Percentiles rank a stretch among this genome's conserved stretches.
Evolutionary conservation across 2,113 vertebrate species (phyloP).

Genomic region (Cairina moschata): DNA sequence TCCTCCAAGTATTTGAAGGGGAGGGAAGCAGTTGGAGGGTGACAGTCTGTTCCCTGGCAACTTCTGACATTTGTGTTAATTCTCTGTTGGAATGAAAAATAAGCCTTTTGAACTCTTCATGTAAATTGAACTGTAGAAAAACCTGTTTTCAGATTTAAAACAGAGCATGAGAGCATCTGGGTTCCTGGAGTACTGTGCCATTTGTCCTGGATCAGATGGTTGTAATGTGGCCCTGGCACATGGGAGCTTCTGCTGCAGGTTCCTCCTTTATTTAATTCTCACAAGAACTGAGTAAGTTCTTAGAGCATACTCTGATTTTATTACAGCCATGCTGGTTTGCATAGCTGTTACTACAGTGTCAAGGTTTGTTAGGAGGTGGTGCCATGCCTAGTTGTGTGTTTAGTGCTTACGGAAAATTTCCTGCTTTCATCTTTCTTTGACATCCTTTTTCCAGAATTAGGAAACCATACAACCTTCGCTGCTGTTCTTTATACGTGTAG

Average conservation of each 20-base stretch:
- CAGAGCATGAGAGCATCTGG: slow-evolving; percentile 28
- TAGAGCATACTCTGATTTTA: not conserved
- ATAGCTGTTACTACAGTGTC: not conserved
- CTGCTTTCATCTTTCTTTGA: not conserved
- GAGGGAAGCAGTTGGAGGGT: slow-evolving; percentile 65
- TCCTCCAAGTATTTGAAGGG: slow-evolving; percentile 51
- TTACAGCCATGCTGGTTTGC: not conserved
- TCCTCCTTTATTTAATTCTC: not conserved
- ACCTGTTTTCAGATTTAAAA: slow-evolving; percentile 49
- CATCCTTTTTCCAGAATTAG: not conserved
- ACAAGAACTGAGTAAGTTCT: not conserved
- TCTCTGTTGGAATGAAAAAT: slow-evolving; percentile 65
- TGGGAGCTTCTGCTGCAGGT: not conserved
- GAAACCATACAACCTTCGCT: not conserved
- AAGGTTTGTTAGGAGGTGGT: not conserved
- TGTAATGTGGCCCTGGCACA: not conserved
- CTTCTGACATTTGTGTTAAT: slow-evolving; percentile 70
- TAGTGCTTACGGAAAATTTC: not conserved
- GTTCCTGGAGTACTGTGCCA: not conserved
- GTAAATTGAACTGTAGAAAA: slow-evolving; percentile 60
- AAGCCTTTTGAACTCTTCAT: slow-evolving; percentile 64
- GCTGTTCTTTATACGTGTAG: not conserved
- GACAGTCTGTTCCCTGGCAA: slow-evolving; percentile 71
- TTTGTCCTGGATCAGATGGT: slow-evolving; percentile 36
- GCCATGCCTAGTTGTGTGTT: not conserved